A percentile compares a stretch with the other conserved stretches of the same genome.
These are phyloP conservation scores for Apis dorsata DNA, from an alignment of 1,140 invertebrate species.

Conservation along the genomic window DNA sequence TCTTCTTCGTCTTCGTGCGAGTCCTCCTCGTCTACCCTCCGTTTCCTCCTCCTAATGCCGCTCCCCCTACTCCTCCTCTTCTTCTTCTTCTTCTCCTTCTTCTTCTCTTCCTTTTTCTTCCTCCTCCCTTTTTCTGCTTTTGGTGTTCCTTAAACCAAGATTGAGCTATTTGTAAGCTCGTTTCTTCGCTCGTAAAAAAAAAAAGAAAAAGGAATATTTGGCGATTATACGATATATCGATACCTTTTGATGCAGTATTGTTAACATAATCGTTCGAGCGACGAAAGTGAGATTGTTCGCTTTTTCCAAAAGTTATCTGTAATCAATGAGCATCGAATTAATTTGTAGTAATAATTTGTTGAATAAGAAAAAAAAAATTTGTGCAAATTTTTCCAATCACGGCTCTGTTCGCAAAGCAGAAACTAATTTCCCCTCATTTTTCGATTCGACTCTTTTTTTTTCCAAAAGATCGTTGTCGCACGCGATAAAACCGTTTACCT, in stretches of 20 bases:
- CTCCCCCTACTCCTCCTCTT: neutral
- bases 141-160: slow-evolving; percentile 34
- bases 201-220: neutral
- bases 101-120: neutral
- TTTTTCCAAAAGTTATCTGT: too few relatives aligned
- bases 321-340: too few relatives aligned
- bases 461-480: neutral
- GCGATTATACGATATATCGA: too few relatives aligned
- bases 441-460: too few relatives aligned
- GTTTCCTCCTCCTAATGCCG: slow-evolving; percentile 34
- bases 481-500: slow-evolving; percentile 30
- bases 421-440: too few relatives aligned
- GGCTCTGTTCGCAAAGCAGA: too few relatives aligned
- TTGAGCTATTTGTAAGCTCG: neutral
- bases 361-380: too few relatives aligned
- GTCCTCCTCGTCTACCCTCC: slow-evolving; percentile 13
- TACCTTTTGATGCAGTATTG: too few relatives aligned
- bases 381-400: too few relatives aligned
- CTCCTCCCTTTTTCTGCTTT: slow-evolving; percentile 28
- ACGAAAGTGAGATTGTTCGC: too few relatives aligned
- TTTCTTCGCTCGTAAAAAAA: neutral
- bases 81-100: neutral
- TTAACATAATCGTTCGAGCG: too few relatives aligned
- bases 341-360: too few relatives aligned
- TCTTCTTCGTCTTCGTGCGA: slow-evolving; percentile 50